A percentile compares a stretch with the other conserved stretches of the same genome.
These are phyloP conservation scores for Tor tambroides DNA, from an alignment of 2,113 vertebrate species.

Conservation along the genomic window DNA sequence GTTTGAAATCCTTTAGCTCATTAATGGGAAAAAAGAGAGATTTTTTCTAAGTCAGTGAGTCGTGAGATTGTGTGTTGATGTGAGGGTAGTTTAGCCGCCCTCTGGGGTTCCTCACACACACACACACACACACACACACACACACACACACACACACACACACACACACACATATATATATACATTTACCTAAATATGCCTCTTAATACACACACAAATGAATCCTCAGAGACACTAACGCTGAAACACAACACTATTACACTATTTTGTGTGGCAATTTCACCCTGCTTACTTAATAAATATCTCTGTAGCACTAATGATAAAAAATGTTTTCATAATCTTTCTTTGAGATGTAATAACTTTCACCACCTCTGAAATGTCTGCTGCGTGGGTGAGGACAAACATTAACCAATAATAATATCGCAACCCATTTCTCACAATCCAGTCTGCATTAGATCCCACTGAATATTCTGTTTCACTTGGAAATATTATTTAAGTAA, in stretches of 20 bases:
- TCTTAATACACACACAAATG: slow-evolving; percentile 24
- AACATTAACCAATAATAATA: neutral
- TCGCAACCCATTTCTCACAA: neutral
- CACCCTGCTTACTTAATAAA: neutral
- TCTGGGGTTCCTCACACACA: slow-evolving; percentile 52
- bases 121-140: neutral
- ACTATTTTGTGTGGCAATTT: neutral
- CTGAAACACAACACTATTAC: neutral
- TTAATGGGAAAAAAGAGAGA: slow-evolving; percentile 73
- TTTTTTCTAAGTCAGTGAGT: slow-evolving; percentile 79
- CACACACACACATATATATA: too few species aligned
- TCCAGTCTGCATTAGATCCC: neutral
- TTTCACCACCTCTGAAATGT: neutral
- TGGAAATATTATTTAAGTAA: neutral
- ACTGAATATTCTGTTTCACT: neutral
- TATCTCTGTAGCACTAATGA: neutral
- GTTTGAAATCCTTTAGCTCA: slow-evolving; percentile 63
- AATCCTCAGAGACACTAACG: neutral
- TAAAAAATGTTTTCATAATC: neutral
- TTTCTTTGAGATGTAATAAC: neutral
- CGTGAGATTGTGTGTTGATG: slow-evolving; percentile 77
- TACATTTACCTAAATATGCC: neutral
- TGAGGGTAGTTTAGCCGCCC: slow-evolving; percentile 35
- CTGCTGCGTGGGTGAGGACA: neutral
- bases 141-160: neutral